Evolutionary conservation across 2,113 vertebrate genomes (phyloP).

Genomic region (Aramus guarauna): DNA sequence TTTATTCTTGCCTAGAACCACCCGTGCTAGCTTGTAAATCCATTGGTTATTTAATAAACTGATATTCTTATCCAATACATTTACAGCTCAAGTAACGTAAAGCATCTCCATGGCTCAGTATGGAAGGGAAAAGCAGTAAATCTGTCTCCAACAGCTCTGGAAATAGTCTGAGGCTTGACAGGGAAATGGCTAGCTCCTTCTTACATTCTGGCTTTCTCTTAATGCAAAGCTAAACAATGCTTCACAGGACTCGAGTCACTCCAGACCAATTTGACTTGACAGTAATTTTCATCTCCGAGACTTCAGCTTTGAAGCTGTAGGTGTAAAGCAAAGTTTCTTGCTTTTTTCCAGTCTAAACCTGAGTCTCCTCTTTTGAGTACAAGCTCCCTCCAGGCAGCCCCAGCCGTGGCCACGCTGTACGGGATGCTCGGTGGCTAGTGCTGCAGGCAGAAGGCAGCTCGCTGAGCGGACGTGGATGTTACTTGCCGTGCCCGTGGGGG

Average conservation of each 20-base stretch:
- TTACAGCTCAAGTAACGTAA: not conserved
- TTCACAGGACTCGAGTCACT: not conserved
- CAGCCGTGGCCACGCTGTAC: fast-evolving
- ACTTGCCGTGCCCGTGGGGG: not conserved
- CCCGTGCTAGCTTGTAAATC: not conserved
- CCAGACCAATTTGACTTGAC: not conserved
- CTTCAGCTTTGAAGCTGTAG: not conserved
- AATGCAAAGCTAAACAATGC: not conserved
- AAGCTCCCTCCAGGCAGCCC: fast-evolving
- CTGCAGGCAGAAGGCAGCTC: not conserved
- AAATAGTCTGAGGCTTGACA: not conserved
- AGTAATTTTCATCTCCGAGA: not conserved
- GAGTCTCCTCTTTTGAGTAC: not conserved
- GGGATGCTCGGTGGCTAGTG: not conserved
- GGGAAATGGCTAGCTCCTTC: not conserved
- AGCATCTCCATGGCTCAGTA: not conserved
- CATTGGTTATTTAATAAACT: not conserved
- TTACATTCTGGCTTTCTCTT: too few species aligned
- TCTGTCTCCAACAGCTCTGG: not conserved
- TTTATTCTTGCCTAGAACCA: not conserved
- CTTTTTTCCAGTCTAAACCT: fast-evolving
- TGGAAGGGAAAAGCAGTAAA: not conserved
- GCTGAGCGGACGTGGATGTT: fast-evolving
- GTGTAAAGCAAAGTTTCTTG: not conserved
- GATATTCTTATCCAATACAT: not conserved